Conservation (phyloP, 1,140 invertebrate genomes). For the Leptinotarsa defecta region DNA sequence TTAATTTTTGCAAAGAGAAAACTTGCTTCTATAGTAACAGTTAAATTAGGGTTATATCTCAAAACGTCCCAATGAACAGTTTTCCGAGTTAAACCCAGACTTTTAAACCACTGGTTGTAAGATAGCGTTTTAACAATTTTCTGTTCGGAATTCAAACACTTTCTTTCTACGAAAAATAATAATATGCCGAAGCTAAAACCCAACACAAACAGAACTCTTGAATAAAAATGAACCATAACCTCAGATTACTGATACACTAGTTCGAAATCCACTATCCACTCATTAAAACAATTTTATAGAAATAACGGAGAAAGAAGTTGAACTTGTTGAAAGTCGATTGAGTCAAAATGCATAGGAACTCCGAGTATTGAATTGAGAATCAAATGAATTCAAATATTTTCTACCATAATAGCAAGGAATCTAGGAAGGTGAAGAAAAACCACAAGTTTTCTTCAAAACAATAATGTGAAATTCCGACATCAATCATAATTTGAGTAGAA, state of each 20-base stretch:
- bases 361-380: too few species aligned
- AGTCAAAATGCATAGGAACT: too few species aligned
- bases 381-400: too few species aligned
- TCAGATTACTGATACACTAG: neutral
- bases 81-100: slow-evolving; percentile 32
- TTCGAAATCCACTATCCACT: too few species aligned
- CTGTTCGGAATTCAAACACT: neutral
- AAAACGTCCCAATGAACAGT: slow-evolving; percentile 41
- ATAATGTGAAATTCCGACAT: too few species aligned
- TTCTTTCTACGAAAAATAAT: neutral
- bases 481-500: too few species aligned
- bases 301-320: too few species aligned
- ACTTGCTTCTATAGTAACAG: slow-evolving; percentile 41
- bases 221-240: slow-evolving; percentile 39
- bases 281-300: too few species aligned
- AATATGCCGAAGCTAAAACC: slow-evolving; percentile 21
- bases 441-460: too few species aligned
- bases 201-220: slow-evolving; percentile 29
- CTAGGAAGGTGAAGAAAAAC: too few species aligned
- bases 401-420: too few species aligned
- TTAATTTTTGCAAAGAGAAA: slow-evolving; percentile 42
- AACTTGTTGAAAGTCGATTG: too few species aligned
- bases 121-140: neutral
- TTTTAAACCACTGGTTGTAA: slow-evolving; percentile 46
- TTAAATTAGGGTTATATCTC: slow-evolving; percentile 39